Base-by-base conservation (phyloP, 2,113 vertebrate genomes). In the Stigmatopora nigra region DNA sequence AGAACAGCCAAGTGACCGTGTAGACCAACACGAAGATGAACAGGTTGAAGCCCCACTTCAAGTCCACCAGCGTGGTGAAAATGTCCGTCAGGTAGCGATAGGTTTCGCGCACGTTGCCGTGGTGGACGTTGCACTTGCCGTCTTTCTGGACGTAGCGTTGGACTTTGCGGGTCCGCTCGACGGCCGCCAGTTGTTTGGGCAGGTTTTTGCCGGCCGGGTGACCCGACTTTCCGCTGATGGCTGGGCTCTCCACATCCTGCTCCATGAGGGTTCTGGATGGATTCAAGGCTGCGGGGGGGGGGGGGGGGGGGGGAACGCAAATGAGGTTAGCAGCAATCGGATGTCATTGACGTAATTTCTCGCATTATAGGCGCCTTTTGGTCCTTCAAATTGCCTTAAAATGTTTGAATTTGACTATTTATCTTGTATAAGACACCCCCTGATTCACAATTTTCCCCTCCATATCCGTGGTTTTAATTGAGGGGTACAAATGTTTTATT, bases 1-100 rank as follows among this genome's bases (percentile, higher is more conserved):
- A 99, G 80, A 98, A 96, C 45, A 99, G 93, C 97, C 97, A 99
- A 0, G 97, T 98, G 66, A 94, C 93, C 0, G 97, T 99, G 90
- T 99, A 99, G 63, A 98, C 96, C 91, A 99, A 80, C 80, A 98
- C 95, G 12, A 99, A 99, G 78, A 99, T 98, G 73, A 99, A 79
- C 78, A 99, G 92, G 85, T 98, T 99, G 85, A 98, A 95, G 70
- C 95, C 89, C 97, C 97, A 99, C 83, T 98, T 98, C 61, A 99
- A 93, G 82, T 99, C 97, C 1, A 99, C 96, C 62, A 99, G 81
- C 0, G 97, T 99, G 84, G 97, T 99, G 90, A 99, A 99, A 87
- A 99, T 95, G 82, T 99, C 97, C 1, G 93, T 96, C 88, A 98
- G 87, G 76, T 98, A 99, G 35, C 97, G 94, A 76, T 99, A 98